A percentile compares a stretch with the other conserved stretches of the same genome.
phyloP scores from a whole-genome alignment of 2,888 invertebrate genomes.

The Hirtodrosophila alboralis region DNA sequence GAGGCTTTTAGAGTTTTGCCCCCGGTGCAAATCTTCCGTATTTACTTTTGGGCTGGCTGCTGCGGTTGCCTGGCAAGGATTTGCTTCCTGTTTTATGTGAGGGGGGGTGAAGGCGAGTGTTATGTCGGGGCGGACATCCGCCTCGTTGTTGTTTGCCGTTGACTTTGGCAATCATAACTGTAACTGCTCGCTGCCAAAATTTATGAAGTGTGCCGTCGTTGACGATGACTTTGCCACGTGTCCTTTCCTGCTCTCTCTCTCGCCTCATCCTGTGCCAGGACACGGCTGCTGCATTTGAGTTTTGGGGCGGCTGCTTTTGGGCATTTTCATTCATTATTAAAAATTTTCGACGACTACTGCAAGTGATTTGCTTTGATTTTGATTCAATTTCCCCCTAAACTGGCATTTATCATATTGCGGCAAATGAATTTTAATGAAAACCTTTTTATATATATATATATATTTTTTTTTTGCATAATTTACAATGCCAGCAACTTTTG shows the following conservation, averaged over 20 bases:
- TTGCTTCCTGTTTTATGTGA: constrained; percentile 48
- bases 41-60: constrained; percentile 71
- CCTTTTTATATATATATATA: too few species aligned
- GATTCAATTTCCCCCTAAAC: constrained; percentile 13
- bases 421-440: constrained; percentile 75
- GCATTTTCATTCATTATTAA: constrained; percentile 61
- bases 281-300: constrained; percentile 63
- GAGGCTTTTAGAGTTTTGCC: constrained; percentile 56
- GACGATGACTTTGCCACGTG: constrained; percentile 71
- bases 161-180: constrained; percentile 81
- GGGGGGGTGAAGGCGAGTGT: not conserved
- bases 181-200: constrained; percentile 77
- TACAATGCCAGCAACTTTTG: constrained; percentile 55
- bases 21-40: constrained; percentile 61
- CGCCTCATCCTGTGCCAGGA: constrained; percentile 1
- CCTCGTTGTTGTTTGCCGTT: constrained; percentile 54
- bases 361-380: constrained; percentile 73
- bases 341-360: constrained; percentile 44
- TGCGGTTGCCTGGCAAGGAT: constrained; percentile 76
- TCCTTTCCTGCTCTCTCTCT: too few species aligned
- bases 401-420: constrained; percentile 62
- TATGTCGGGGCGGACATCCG: constrained; percentile 64
- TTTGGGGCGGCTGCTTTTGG: constrained; percentile 55
- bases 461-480: constrained; percentile 55
- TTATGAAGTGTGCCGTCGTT: constrained; percentile 82